phyloP scores from a whole-genome alignment of 1,140 invertebrate genomes.

The Saccostrea cuccullata region DNA sequence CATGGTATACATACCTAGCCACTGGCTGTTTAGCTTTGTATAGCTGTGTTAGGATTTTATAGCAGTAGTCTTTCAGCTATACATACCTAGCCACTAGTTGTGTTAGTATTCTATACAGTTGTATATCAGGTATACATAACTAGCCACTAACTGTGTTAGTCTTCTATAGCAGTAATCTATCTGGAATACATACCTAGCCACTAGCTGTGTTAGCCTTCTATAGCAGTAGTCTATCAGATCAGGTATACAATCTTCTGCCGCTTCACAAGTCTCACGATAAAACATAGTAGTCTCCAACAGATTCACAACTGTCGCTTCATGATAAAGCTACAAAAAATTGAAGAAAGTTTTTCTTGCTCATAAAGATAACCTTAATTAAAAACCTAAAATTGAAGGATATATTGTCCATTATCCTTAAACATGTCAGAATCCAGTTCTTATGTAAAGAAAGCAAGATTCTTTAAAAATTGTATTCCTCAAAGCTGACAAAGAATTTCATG shows the following conservation, averaged over 20 bases:
- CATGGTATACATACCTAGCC: too few relatives aligned
- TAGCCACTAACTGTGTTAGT: not conserved
- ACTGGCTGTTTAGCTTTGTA: too few relatives aligned
- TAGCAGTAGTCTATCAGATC: conserved; percentile 79
- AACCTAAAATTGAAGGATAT: not conserved
- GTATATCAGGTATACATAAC: not conserved
- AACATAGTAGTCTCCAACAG: conserved; percentile 78
- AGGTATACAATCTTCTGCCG: conserved; percentile 73
- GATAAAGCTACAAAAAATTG: conserved; percentile 73
- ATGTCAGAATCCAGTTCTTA: not conserved
- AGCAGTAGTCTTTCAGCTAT: too few relatives aligned
- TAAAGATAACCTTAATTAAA: not conserved
- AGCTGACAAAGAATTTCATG: not conserved
- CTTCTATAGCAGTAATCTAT: not conserved
- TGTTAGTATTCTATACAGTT: not conserved
- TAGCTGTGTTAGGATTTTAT: too few relatives aligned
- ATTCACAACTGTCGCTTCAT: conserved; percentile 78
- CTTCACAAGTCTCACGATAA: conserved; percentile 75
- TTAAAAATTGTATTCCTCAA: too few relatives aligned
- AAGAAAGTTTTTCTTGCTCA: not conserved
- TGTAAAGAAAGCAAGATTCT: too few relatives aligned
- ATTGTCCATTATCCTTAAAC: conserved; percentile 13
- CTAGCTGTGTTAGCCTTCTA: conserved; percentile 75
- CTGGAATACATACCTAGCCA: conserved; percentile 67
- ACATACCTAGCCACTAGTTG: too few relatives aligned